Base-by-base conservation (phyloP, 2,797 vertebrate species). In the Chrysolophus pictus region DNA sequence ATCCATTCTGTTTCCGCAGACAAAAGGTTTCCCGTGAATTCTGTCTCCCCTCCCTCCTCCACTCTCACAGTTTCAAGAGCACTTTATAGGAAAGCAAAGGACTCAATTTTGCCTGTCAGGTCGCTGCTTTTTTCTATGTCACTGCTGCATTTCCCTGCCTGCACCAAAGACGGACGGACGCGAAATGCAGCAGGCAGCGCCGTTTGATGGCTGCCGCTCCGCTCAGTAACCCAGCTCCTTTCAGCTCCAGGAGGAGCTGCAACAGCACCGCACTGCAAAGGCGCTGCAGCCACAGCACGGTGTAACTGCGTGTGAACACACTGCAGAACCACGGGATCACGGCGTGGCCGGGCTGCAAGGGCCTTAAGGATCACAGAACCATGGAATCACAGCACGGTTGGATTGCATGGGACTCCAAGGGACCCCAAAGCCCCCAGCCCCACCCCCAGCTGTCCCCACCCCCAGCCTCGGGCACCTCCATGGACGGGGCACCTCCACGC, bases 141-240 rank as follows among this genome's bases (percentile, higher is more conserved):
- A 2, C 88, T 88, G 70, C 83, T 71, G 80, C 3, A 15, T 73
- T 80, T 81, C 75, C 76, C 55, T 76, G 79, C 64, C 87, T 35
- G 53, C 85, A 68, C 90, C 87, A 92, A 81, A 86, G 91, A 14
- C 0, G 1, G 79, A 39, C n/a, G 89, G 64, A 90, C 10, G 70
- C 71, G 74, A 76, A 78, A 82, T 70, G 4, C 9, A 35, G 81
- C 10, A 81, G 74, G 88, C n/a, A 94, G 88, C 9, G 1, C 70
- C 68, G 88, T 79, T 73, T 64, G 83, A 67, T 6, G 68, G 46
- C 42, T 53, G 93, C 7, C 63, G 67, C 60, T 73, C 63, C 88
- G 75, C 86, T 92, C 90, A 71, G 93, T 88, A 96, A 93, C 94
- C 91, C 88, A 68, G 3, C 88, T 94, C 91, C 93, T 87, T 87